Evolutionary conservation across 2,888 invertebrate species (phyloP).

Genomic region (Malthinus flaveolus): DNA sequence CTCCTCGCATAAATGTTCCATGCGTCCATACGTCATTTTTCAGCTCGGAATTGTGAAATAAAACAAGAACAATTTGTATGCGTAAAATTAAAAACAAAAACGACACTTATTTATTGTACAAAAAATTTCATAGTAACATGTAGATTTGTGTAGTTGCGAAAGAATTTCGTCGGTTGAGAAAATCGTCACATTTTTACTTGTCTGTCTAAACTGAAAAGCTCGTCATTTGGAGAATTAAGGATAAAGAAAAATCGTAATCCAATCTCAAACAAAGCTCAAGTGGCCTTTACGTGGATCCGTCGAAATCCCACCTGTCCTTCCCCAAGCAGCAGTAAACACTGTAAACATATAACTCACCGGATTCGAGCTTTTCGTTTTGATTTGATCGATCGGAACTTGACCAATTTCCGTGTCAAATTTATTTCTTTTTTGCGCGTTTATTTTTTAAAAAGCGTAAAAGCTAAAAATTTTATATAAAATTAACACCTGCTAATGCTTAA

Average conservation of each 20-base stretch:
- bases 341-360: slow-evolving; percentile 51
- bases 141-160: not conserved
- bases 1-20: too few relatives aligned
- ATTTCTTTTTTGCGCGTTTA: not conserved
- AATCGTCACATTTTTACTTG: slow-evolving; percentile 16
- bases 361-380: slow-evolving; percentile 34
- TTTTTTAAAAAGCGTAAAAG: not conserved
- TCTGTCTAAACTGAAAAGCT: slow-evolving; percentile 16
- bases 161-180: slow-evolving; percentile 2
- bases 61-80: too few relatives aligned
- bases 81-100: too few relatives aligned
- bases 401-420: not conserved
- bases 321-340: slow-evolving; percentile 41
- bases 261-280: slow-evolving; percentile 53
- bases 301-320: slow-evolving; percentile 51
- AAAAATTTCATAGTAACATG: too few relatives aligned
- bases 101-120: too few relatives aligned
- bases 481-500: not conserved
- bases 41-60: too few relatives aligned
- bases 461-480: not conserved
- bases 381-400: not conserved
- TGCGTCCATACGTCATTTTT: too few relatives aligned
- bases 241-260: slow-evolving; percentile 43
- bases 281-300: slow-evolving; percentile 52
- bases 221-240: slow-evolving; percentile 28